phyloP scores from a whole-genome alignment of 2,888 invertebrate species.

The Pyralis farinalis region DNA sequence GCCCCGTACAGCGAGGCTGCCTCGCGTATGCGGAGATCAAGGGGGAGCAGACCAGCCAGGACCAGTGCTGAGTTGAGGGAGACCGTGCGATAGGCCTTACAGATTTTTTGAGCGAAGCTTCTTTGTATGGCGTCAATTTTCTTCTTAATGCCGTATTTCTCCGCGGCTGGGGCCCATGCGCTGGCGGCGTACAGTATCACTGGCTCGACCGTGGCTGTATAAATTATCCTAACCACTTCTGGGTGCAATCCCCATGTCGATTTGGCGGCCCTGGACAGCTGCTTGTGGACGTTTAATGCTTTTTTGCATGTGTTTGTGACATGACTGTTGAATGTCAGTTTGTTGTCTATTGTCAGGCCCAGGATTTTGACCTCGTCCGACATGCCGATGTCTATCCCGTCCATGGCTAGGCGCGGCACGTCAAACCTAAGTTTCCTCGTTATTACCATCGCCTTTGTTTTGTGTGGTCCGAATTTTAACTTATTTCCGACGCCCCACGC shows the following conservation, averaged over 20 bases:
- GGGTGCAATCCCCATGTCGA: constrained; percentile 3
- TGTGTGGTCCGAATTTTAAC: constrained; percentile 17
- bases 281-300: background rate
- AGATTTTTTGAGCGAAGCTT: constrained; percentile 14
- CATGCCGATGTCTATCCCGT: too few relatives aligned
- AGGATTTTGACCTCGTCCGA: too few relatives aligned
- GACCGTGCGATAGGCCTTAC: constrained; percentile 14
- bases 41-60: constrained; percentile 10
- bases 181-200: constrained; percentile 1
- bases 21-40: constrained; percentile 18
- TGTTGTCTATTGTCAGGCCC: too few relatives aligned
- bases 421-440: background rate
- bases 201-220: background rate
- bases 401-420: too few relatives aligned
- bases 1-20: constrained; percentile 17
- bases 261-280: constrained; percentile 3
- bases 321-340: background rate
- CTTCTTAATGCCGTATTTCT: constrained; percentile 1
- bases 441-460: background rate
- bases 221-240: background rate
- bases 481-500: constrained; percentile 21
- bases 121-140: constrained; percentile 8
- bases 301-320: background rate
- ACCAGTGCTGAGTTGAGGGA: constrained; percentile 15
- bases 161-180: constrained; percentile 12